Evolutionary conservation across 1,140 invertebrate species (phyloP).

Genomic region (Euura lappo): DNA sequence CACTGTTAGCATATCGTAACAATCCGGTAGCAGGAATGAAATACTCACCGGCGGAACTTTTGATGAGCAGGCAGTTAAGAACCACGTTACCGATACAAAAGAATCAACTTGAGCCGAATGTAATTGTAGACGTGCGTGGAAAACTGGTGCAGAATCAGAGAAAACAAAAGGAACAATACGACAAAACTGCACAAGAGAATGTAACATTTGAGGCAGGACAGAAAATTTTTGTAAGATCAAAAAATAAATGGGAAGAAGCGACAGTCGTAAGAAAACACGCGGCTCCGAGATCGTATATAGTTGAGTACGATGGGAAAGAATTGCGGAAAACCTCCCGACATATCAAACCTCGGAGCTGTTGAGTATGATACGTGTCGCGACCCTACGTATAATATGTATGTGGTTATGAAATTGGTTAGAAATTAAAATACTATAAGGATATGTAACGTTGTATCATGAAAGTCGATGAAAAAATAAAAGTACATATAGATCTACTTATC

Average conservation of each 20-base stretch:
- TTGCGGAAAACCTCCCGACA: no score
- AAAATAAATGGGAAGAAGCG: neutral
- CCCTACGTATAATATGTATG: no score
- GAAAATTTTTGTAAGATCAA: neutral
- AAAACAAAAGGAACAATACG: neutral
- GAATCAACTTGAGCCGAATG: neutral
- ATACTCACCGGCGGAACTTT: constrained; percentile 12
- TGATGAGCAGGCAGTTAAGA: constrained; percentile 7
- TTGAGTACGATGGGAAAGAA: no score
- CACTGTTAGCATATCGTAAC: constrained; percentile 16
- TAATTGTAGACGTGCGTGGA: neutral
- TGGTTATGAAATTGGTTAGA: no score
- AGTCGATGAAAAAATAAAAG: no score
- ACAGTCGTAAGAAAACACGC: neutral
- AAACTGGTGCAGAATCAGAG: neutral
- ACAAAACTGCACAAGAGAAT: neutral
- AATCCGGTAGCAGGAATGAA: constrained; percentile 7
- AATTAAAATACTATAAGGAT: no score
- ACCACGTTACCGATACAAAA: constrained; percentile 11
- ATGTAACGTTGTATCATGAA: no score
- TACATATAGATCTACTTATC: no score
- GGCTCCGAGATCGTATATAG: no score
- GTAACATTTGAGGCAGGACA: neutral
- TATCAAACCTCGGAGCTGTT: no score
- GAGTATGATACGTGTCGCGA: no score